phyloP scores from a whole-genome alignment of 2,888 invertebrate genomes.

The Thalpophila matura region DNA sequence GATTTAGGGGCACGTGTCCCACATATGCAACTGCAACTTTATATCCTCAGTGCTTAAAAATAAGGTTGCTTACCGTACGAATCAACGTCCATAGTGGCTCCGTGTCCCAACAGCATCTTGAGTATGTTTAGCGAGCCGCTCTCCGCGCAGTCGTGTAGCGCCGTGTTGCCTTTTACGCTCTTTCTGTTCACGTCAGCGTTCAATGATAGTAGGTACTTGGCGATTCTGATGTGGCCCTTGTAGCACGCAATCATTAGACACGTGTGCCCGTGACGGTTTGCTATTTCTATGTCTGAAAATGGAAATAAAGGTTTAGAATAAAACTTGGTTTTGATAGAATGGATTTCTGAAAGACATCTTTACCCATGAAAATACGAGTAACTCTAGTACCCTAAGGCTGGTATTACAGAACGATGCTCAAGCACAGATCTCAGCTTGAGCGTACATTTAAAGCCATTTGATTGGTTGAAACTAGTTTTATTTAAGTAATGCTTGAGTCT shows the following conservation, averaged over 20 bases:
- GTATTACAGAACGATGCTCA: too few species aligned
- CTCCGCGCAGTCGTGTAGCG: slow-evolving; percentile 99
- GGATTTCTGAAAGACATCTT: not conserved
- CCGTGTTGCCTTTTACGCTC: slow-evolving; percentile 98
- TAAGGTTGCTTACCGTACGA: slow-evolving; percentile 93
- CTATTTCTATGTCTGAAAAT: slow-evolving; percentile 96
- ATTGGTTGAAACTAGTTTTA: too few species aligned
- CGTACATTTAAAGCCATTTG: too few species aligned
- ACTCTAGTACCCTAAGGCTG: too few species aligned
- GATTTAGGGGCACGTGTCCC: too few species aligned
- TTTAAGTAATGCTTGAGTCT: too few species aligned
- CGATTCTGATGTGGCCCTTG: slow-evolving; percentile 97
- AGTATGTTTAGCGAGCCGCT: slow-evolving; percentile 98
- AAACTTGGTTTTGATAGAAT: too few species aligned
- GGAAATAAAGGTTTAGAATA: slow-evolving; percentile 18
- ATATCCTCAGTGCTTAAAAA: not conserved
- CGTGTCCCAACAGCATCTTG: slow-evolving; percentile 96
- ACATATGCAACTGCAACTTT: not conserved
- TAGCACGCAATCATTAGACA: slow-evolving; percentile 99
- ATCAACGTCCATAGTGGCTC: slow-evolving; percentile 98
- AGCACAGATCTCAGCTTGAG: too few species aligned
- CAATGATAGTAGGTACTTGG: slow-evolving; percentile 95
- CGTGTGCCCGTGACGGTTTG: slow-evolving; percentile 98
- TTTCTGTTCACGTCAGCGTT: slow-evolving; percentile 98
- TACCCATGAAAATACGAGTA: not conserved